These are phyloP conservation scores for Drosophila gunungcola DNA, from an alignment of 1,140 invertebrate genomes.

Conservation along the genomic window DNA sequence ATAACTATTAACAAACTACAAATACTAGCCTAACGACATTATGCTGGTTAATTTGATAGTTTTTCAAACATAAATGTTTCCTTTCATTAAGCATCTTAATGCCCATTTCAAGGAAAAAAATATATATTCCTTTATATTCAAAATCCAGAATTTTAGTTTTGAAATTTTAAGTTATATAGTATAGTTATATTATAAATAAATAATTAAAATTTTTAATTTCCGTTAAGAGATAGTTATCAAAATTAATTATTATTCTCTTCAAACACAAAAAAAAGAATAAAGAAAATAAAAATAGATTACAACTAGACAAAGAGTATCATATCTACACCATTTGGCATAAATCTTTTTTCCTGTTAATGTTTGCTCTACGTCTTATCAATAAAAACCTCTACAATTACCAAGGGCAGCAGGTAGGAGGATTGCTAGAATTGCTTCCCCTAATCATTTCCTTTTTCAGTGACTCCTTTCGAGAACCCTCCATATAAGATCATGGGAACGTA, in stretches of 20 bases:
- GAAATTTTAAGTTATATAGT: too few relatives aligned
- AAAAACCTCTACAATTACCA: slow-evolving; percentile 44
- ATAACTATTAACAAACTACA: not conserved
- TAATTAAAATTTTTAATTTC: too few relatives aligned
- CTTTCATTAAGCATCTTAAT: not conserved
- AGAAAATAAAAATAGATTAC: not conserved
- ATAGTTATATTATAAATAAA: too few relatives aligned
- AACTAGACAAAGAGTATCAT: slow-evolving; percentile 5
- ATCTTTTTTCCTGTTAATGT: slow-evolving; percentile 14
- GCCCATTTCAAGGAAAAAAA: too few relatives aligned
- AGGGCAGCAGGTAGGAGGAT: slow-evolving; percentile 25
- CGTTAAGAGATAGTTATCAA: too few relatives aligned
- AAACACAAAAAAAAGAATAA: too few relatives aligned
- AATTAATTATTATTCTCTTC: too few relatives aligned
- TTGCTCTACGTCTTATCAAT: slow-evolving; percentile 27
- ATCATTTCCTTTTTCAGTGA: slow-evolving; percentile 39
- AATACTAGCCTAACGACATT: not conserved
- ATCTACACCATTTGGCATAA: slow-evolving; percentile 28
- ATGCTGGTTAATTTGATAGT: slow-evolving; percentile 30
- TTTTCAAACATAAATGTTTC: not conserved
- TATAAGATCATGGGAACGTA: slow-evolving; percentile 25
- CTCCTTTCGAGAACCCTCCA: slow-evolving; percentile 8
- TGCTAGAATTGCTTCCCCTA: slow-evolving; percentile 39
- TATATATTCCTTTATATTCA: too few relatives aligned
- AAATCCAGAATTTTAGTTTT: too few relatives aligned